Conservation (phyloP, 1,140 invertebrate genomes). For the Hetaerina americana region DNA sequence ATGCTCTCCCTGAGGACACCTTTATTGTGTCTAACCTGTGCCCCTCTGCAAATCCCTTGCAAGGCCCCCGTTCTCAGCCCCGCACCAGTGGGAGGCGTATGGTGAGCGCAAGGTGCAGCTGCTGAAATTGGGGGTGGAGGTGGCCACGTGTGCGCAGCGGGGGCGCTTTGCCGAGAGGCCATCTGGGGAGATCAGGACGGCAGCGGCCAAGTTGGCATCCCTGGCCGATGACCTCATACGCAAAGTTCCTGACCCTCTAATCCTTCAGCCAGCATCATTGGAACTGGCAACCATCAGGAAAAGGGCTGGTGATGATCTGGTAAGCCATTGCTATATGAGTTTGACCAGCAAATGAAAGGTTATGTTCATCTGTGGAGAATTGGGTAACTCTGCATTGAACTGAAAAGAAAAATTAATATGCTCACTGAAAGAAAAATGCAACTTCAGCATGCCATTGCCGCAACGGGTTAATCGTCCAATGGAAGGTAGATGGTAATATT, state of each 20-base stretch:
- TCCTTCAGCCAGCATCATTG: slow-evolving; percentile 73
- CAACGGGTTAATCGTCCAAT: too few species aligned
- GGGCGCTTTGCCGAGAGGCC: slow-evolving; percentile 75
- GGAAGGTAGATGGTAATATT: too few species aligned
- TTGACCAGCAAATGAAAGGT: too few species aligned
- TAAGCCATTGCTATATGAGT: slow-evolving; percentile 25
- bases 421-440: too few species aligned
- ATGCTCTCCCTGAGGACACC: too few species aligned
- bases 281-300: slow-evolving; percentile 78
- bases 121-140: slow-evolving; percentile 63
- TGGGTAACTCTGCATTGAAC: too few species aligned
- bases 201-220: slow-evolving; percentile 54
- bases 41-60: slow-evolving; percentile 10
- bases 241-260: slow-evolving; percentile 72
- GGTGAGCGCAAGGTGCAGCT: slow-evolving; percentile 51
- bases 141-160: slow-evolving; percentile 72
- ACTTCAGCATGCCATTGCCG: too few species aligned
- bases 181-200: slow-evolving; percentile 52
- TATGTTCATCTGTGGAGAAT: too few species aligned
- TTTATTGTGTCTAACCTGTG: slow-evolving; percentile 17
- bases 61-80: slow-evolving; percentile 53
- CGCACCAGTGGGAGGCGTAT: slow-evolving; percentile 41
- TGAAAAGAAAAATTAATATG: too few species aligned
- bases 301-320: slow-evolving; percentile 57
- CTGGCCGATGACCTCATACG: slow-evolving; percentile 79